A percentile compares a stretch with the other conserved stretches of the same genome.
Evolutionary conservation across 2,888 invertebrate genomes (phyloP).

Genomic region (Timema cristinae): DNA sequence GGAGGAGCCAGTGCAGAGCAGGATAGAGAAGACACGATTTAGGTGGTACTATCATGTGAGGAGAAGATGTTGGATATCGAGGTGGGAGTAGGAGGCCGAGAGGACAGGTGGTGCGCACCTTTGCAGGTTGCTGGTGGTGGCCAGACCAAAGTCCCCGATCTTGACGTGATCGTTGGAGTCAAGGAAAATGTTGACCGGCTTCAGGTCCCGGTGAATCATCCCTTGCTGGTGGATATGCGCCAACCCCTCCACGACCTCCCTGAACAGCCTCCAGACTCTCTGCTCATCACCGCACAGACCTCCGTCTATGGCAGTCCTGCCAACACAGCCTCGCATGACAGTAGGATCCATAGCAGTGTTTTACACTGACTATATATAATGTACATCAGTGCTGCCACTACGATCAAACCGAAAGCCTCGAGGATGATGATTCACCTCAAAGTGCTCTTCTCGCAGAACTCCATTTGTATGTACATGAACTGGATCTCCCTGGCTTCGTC

Average conservation of each 20-base stretch:
- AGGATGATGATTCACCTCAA: constrained; percentile 48
- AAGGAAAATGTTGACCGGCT: constrained; percentile 92
- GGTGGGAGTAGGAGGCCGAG: too few species aligned
- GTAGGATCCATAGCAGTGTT: too few species aligned
- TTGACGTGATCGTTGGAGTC: constrained; percentile 93
- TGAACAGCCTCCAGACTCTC: constrained; percentile 85
- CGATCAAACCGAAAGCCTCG: neutral
- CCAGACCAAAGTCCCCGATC: constrained; percentile 97
- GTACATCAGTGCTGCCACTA: too few species aligned
- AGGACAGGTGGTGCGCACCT: too few species aligned
- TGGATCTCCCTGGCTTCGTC: constrained; percentile 48
- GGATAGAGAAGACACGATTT: too few species aligned
- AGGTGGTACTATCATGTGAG: too few species aligned
- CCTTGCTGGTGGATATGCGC: constrained; percentile 92
- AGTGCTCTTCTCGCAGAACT: constrained; percentile 97
- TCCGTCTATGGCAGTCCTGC: constrained; percentile 75
- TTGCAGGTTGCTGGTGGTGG: constrained; percentile 66
- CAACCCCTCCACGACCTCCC: constrained; percentile 89
- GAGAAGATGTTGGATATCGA: too few species aligned
- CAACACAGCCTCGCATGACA: constrained; percentile 19
- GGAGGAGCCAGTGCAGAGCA: too few species aligned
- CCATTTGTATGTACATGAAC: constrained; percentile 94
- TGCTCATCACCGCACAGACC: constrained; percentile 71
- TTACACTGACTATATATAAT: too few species aligned
- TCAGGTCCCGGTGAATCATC: constrained; percentile 79